Evolutionary conservation across 2,888 invertebrate genomes (phyloP), one percentile per base, ranked within the genome.

Genomic region (Drosophila seclusa): DNA sequence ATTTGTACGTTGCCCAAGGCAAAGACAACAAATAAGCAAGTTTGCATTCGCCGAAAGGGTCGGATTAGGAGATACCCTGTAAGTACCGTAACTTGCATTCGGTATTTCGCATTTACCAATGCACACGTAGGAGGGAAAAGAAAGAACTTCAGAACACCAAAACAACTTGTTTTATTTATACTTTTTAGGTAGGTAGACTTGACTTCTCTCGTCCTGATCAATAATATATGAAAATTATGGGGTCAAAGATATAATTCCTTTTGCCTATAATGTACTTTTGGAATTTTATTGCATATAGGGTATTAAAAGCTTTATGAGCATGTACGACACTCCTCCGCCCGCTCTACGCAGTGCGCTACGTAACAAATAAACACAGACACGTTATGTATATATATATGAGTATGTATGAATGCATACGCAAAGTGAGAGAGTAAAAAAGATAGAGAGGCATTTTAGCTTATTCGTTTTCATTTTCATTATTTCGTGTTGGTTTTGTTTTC

Each of bases 401-500:
- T 31, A 31, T 21, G 18, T 13, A 50, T 27, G 32, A 11, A 55
- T 31, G 45, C 63, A 42, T 31, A 48, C 38, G n/a, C 32, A 38
- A n/a, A 52, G 66, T 49, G 38, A 50, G 49, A 42, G 61, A 54
- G 54, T 32, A 48, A 58, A 61, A 40, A 32, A 63, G 65, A 66
- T 29, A 70, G 66, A 66, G 63, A 62, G 52, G 61, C 60, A 76
- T 60, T 66, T 52, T 29, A 68, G 38, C 76, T 76, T 72, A 49
- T 72, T 53, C 42, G 34, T 55, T 68, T 76, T 64, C 71, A 78
- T 82, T 83, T 90, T 88, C 76, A 72, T 81, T 88, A 83, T 86
- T 83, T 82, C 69, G 66, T 68, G 57, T 76, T 73, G 53, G 36
- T 66, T 68, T 73, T 73, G 63, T 80, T 82, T 85, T 76, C 81